A percentile compares a stretch with the other conserved stretches of the same genome.
phyloP scores from a whole-genome alignment of 2,113 vertebrate species.

The Tragulus kanchil region DNA sequence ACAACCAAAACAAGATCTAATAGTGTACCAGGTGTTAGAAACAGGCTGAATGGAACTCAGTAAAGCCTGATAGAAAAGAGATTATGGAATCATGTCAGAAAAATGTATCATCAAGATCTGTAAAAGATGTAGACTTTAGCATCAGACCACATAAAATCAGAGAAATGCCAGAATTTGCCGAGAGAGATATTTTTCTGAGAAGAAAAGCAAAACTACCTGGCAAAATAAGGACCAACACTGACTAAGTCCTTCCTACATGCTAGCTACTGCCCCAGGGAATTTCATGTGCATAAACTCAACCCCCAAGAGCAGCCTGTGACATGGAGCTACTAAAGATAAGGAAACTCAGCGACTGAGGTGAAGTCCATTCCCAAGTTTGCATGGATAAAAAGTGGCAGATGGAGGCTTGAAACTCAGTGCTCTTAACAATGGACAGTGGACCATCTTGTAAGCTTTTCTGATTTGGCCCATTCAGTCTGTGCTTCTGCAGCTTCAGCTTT shows the following conservation, averaged over 20 bases:
- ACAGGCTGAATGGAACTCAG: background rate
- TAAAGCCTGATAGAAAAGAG: background rate
- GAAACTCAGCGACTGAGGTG: background rate
- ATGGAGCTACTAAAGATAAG: background rate
- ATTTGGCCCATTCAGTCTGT: too few species aligned
- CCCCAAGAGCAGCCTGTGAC: background rate
- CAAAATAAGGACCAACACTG: background rate
- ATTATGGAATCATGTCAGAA: constrained; percentile 9
- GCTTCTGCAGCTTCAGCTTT: background rate
- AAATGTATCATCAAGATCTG: background rate
- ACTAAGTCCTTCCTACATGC: background rate
- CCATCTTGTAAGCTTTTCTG: background rate
- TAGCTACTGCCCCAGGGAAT: background rate
- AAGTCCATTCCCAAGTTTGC: background rate
- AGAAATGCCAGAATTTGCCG: background rate
- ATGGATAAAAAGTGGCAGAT: background rate
- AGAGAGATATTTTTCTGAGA: constrained; percentile 36
- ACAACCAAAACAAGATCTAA: background rate
- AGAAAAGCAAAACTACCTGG: background rate
- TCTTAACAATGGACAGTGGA: background rate
- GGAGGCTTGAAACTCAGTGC: background rate
- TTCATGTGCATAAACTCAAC: background rate
- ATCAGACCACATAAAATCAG: background rate
- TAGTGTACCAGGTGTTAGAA: background rate
- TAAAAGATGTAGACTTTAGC: background rate